phyloP scores from a whole-genome alignment of 2,797 vertebrate species.

The Hephaestus fuliginosus region DNA sequence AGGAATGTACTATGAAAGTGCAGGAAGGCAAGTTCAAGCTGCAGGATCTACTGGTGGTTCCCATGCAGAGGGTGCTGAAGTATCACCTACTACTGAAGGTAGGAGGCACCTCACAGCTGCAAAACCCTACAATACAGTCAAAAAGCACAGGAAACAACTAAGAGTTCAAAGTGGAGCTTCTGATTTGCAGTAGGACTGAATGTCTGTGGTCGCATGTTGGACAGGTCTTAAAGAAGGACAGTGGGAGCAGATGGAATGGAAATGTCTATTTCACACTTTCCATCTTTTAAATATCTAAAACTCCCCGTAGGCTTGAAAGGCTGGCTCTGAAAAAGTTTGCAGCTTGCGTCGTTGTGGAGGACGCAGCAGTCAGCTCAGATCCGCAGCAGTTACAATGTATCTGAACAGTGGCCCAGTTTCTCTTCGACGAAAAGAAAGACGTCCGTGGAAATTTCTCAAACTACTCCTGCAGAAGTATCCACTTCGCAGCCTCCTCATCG shows the following conservation, averaged over 20 bases:
- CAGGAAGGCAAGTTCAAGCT: conserved; percentile 98
- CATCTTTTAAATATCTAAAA: conserved; percentile 18
- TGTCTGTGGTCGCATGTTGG: not conserved
- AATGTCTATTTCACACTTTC: conserved; percentile 2
- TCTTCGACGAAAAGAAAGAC: not conserved
- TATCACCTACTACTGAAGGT: conserved; percentile 98
- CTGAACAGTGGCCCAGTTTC: conserved; percentile 1
- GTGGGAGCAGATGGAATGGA: conserved; percentile 20
- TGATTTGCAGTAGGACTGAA: not conserved
- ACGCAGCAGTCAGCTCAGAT: not conserved
- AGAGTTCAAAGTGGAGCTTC: not conserved
- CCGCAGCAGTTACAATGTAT: not conserved
- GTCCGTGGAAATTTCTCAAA: not conserved
- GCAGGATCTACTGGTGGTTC: conserved; percentile 97
- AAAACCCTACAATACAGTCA: not conserved
- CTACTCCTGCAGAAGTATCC: not conserved
- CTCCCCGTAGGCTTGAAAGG: not conserved
- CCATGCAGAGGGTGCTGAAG: conserved; percentile 98
- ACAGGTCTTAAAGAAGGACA: not conserved
- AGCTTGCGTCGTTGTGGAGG: conserved; percentile 1
- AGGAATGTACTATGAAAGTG: conserved; percentile 92
- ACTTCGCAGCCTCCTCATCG: not conserved
- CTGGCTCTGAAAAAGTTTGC: not conserved
- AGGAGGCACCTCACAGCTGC: conserved; percentile 22
- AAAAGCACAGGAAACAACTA: not conserved